Base-by-base conservation (phyloP, 2,797 vertebrate species). In the Adrianichthys oophorus region DNA sequence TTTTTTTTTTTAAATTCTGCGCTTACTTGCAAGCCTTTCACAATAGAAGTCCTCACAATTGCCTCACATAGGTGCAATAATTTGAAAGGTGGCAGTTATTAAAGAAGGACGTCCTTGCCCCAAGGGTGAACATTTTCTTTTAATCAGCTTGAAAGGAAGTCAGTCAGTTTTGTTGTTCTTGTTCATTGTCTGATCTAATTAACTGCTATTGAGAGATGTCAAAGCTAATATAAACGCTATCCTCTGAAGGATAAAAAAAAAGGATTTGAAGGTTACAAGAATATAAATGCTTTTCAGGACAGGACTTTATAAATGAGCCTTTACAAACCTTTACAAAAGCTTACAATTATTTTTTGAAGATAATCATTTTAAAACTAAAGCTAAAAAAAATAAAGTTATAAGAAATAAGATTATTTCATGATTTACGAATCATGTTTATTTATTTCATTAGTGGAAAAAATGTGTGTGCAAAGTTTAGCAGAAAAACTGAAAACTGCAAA, bases 181-280 rank as follows among this genome's bases (percentile, higher is more conserved):
- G 72, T 63, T 81, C 18, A 2, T 68, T 79, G 65, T 74, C 72
- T 51, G 47, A 67, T 65, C 59, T 79, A 80, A 80, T 87, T 66
- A 78, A 83, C 77, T 59, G 72, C 71, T 85, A 83, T 87, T 73
- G 61, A 76, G 74, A 50, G 41, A 74, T 70, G 80, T 83, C 79
- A 76, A 59, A 77, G 74, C 72, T 71, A 29, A 76, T 81, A 76
- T 14, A 58, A 67, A 61, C 15, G 43, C 8, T 18, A 62, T 65
- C 72, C 52, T 68, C 59, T 44, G 4, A 48, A 23, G 48, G 19
- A 21, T 41, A 7, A 52, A 62, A 46, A 50, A 41, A 49, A 48
- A 18, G 56, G 56, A 70, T 71, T 76, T 29, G 66, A 70, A 52
- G 54, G 23, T 23, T 52, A 52, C 59, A 56, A 37, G 32, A 37